phyloP scores from a whole-genome alignment of 2,888 invertebrate species.

The Exocentrus adspersus region DNA sequence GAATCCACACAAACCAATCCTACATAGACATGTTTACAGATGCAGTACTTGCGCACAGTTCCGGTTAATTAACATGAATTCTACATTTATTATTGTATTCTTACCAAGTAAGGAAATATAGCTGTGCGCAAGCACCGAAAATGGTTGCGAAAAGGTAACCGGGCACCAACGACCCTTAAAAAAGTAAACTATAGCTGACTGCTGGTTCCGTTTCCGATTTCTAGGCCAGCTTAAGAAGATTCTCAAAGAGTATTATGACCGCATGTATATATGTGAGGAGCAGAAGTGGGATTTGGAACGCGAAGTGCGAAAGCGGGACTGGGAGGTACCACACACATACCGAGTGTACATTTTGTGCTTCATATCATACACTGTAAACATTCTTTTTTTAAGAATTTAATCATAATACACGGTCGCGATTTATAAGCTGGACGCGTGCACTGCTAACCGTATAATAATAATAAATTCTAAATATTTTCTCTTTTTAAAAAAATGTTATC shows the following conservation, averaged over 20 bases:
- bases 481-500: not conserved
- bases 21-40: slow-evolving; percentile 11
- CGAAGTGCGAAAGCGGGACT: slow-evolving; percentile 99
- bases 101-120: too few species aligned
- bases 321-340: slow-evolving; percentile 82
- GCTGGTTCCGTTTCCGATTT: slow-evolving; percentile 65
- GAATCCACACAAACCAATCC: slow-evolving; percentile 19
- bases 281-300: slow-evolving; percentile 99
- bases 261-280: slow-evolving; percentile 97
- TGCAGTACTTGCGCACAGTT: slow-evolving; percentile 13
- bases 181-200: slow-evolving; percentile 51
- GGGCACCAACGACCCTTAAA: slow-evolving; percentile 16
- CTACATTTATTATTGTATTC: too few species aligned
- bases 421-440: slow-evolving; percentile 24
- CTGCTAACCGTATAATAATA: not conserved
- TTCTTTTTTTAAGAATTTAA: slow-evolving; percentile 1
- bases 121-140: slow-evolving; percentile 7
- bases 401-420: slow-evolving; percentile 26
- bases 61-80: not conserved
- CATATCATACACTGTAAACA: slow-evolving; percentile 48
- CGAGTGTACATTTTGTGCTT: slow-evolving; percentile 50
- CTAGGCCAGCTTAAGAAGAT: slow-evolving; percentile 90
- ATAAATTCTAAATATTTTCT: not conserved
- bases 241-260: slow-evolving; percentile 95
- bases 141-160: slow-evolving; percentile 12